Percentiles rank a stretch among this genome's conserved stretches.
These are phyloP conservation scores for Crotophaga sulcirostris DNA, from an alignment of 2,113 vertebrate species.

Conservation along the genomic window DNA sequence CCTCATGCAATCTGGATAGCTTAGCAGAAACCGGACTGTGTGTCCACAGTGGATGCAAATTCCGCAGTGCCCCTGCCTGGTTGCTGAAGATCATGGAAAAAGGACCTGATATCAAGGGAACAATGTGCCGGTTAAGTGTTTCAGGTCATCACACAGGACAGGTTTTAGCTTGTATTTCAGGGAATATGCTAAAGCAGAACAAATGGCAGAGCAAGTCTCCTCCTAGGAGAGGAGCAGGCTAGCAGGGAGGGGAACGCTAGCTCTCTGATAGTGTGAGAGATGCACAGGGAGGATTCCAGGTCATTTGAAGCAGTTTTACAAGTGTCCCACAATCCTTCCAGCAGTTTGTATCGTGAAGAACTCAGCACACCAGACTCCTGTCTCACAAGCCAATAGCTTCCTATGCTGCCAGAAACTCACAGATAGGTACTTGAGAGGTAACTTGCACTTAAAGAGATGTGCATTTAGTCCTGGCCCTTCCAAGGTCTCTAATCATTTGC, in stretches of 20 bases:
- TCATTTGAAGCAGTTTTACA: accelerated
- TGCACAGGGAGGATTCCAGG: neutral
- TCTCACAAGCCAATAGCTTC: neutral
- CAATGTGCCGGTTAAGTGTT: neutral
- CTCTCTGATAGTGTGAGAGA: neutral
- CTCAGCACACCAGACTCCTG: neutral
- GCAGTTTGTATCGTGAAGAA: neutral
- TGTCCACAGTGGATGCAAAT: neutral
- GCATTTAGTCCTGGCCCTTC: neutral
- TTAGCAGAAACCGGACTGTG: accelerated
- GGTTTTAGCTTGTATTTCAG: neutral
- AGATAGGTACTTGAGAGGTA: neutral
- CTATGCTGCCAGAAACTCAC: neutral
- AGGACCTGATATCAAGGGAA: accelerated
- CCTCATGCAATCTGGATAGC: accelerated
- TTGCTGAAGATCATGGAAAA: neutral
- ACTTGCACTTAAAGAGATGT: neutral
- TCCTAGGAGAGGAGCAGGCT: neutral
- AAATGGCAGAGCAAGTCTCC: accelerated
- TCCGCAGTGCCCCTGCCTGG: neutral
- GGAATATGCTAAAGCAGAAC: neutral
- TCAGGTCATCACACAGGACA: neutral
- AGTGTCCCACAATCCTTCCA: neutral
- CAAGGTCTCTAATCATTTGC: neutral
- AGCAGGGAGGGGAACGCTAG: neutral